Percentiles rank a stretch among this genome's conserved stretches.
These are phyloP conservation scores for Molanna angustata DNA, from an alignment of 2,888 invertebrate genomes.

Conservation along the genomic window DNA sequence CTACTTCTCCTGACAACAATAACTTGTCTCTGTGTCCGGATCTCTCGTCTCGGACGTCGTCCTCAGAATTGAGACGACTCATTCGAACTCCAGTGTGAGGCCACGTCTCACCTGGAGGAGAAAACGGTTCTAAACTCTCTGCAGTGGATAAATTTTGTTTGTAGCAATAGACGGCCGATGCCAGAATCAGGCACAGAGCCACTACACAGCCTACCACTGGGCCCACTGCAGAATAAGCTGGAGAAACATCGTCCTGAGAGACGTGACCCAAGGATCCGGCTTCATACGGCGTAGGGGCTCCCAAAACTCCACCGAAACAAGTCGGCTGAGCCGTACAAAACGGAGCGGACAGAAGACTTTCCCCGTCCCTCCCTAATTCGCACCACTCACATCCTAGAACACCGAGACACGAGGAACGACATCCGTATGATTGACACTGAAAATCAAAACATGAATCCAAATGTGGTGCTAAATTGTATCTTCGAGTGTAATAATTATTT, in stretches of 20 bases:
- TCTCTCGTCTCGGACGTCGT: conserved; percentile 60
- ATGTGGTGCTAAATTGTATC: conserved; percentile 50
- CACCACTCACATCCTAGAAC: conserved; percentile 93
- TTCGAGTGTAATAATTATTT: conserved; percentile 33
- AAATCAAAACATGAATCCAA: conserved; percentile 65
- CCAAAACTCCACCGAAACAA: conserved; percentile 85
- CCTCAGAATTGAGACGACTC: conserved; percentile 71
- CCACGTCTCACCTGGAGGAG: conserved; percentile 49
- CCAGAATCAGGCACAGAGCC: conserved; percentile 75
- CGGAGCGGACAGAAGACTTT: conserved; percentile 62
- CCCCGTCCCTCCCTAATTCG: conserved; percentile 72
- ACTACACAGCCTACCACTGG: conserved; percentile 85
- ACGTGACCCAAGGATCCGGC: conserved; percentile 60
- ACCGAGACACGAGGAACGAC: conserved; percentile 66
- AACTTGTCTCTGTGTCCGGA: conserved; percentile 66
- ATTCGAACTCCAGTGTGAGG: conserved; percentile 62
- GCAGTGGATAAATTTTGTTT: conserved; percentile 61
- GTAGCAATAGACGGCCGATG: conserved; percentile 82
- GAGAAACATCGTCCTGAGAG: conserved; percentile 49
- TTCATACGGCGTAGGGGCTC: conserved; percentile 79
- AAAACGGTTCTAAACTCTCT: conserved; percentile 51
- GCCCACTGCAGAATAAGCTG: conserved; percentile 71
- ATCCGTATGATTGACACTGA: conserved; percentile 64
- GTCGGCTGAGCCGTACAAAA: conserved; percentile 79
- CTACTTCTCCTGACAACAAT: conserved; percentile 57